Evolutionary conservation across 2,888 invertebrate genomes (phyloP).

Genomic region (Dasypolia templi): DNA sequence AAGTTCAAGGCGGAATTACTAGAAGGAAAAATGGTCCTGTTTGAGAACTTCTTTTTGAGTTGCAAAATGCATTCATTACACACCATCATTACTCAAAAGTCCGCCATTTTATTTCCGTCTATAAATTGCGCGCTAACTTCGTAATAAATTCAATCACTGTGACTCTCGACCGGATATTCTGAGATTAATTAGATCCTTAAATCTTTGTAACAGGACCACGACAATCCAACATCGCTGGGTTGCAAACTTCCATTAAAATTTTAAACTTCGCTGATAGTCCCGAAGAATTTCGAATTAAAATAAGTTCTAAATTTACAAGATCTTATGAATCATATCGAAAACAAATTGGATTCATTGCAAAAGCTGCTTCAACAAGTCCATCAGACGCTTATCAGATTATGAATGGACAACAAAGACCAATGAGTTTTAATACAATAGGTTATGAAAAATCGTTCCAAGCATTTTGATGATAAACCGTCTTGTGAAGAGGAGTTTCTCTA

Average conservation of each 20-base stretch:
- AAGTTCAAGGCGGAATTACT: background rate
- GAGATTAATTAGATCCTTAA: constrained; percentile 77
- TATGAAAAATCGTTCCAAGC: constrained; percentile 34
- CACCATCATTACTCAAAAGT: constrained; percentile 8
- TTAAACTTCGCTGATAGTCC: constrained; percentile 64
- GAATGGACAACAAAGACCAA: constrained; percentile 40
- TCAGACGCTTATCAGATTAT: constrained; percentile 37
- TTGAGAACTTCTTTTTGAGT: background rate
- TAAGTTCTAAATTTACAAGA: constrained; percentile 32
- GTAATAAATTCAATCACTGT: constrained; percentile 65
- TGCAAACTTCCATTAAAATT: constrained; percentile 72
- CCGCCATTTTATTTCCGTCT: constrained; percentile 33
- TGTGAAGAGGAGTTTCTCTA: background rate
- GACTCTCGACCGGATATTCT: constrained; percentile 69
- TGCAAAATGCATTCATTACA: constrained; percentile 7
- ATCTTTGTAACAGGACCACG: constrained; percentile 75
- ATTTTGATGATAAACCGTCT: constrained; percentile 22
- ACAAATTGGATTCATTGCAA: constrained; percentile 28
- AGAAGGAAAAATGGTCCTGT: background rate
- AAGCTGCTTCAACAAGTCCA: constrained; percentile 35
- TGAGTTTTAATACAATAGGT: constrained; percentile 49
- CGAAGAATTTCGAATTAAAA: constrained; percentile 48
- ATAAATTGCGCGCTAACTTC: constrained; percentile 52
- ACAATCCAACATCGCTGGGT: constrained; percentile 69
- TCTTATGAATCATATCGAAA: constrained; percentile 35